phyloP scores from a whole-genome alignment of 2,888 invertebrate species.

The Philereme vetulata region DNA sequence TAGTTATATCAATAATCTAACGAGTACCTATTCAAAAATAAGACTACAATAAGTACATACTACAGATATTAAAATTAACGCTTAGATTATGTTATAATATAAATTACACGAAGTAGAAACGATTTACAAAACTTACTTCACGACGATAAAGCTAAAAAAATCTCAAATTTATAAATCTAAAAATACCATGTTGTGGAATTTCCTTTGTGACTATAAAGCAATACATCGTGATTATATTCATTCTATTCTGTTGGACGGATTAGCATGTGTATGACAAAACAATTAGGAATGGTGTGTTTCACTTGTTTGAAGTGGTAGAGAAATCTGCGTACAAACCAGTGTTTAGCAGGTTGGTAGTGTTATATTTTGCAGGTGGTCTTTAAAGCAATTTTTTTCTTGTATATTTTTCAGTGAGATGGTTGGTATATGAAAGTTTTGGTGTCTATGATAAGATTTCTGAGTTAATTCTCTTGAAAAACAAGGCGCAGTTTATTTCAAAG shows the following conservation, averaged over 20 bases:
- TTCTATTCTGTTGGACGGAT: neutral
- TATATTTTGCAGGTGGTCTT: neutral
- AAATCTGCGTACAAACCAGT: neutral
- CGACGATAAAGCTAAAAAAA: slow-evolving; percentile 20
- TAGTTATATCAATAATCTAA: slow-evolving; percentile 3
- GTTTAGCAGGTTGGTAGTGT: neutral
- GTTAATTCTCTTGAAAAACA: no score
- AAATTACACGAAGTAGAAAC: neutral
- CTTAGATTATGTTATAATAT: neutral
- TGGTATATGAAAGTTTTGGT: no score
- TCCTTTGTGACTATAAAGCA: neutral
- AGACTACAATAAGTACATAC: neutral
- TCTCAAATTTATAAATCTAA: slow-evolving; percentile 1
- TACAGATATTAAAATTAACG: neutral
- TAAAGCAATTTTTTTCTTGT: neutral
- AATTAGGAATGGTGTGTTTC: neutral
- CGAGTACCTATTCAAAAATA: slow-evolving; percentile 16
- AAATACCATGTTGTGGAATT: neutral
- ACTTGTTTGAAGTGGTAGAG: neutral
- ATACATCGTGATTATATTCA: neutral
- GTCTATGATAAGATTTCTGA: no score
- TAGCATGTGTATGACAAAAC: slow-evolving; percentile 12
- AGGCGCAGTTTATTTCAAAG: no score
- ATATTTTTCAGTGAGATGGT: no score
- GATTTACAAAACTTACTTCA: slow-evolving; percentile 12